Evolutionary conservation across 1,140 invertebrate species (phyloP).

Genomic region (Oreohelix idahoensis): DNA sequence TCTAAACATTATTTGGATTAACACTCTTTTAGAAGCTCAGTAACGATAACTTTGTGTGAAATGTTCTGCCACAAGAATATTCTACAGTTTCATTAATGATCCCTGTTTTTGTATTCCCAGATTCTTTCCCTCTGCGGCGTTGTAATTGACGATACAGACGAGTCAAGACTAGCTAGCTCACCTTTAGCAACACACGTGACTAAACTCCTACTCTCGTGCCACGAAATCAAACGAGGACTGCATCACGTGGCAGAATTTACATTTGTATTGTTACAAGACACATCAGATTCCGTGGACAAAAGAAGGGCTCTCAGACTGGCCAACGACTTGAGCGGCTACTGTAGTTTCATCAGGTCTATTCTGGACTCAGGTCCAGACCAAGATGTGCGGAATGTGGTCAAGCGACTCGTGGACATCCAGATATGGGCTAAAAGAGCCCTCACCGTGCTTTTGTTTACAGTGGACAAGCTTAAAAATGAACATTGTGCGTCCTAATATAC

Average conservation of each 20-base stretch:
- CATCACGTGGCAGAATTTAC: slow-evolving; percentile 37
- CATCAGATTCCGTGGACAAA: slow-evolving; percentile 13
- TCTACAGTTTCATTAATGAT: too few relatives aligned
- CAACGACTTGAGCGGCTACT: slow-evolving; percentile 21
- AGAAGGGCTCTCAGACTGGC: slow-evolving; percentile 14
- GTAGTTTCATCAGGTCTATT: slow-evolving; percentile 25
- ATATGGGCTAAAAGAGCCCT: slow-evolving; percentile 23
- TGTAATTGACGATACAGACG: not conserved
- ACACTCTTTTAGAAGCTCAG: too few relatives aligned
- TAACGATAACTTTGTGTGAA: too few relatives aligned
- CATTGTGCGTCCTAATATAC: too few relatives aligned
- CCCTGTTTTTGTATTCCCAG: not conserved
- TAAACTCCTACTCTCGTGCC: slow-evolving; percentile 1
- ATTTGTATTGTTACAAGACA: slow-evolving; percentile 25
- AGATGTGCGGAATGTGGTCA: not conserved
- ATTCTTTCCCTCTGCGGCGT: not conserved
- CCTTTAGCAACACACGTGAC: slow-evolving; percentile 14
- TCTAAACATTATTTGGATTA: too few relatives aligned
- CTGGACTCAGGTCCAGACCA: not conserved
- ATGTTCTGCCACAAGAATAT: too few relatives aligned
- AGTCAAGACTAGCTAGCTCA: not conserved
- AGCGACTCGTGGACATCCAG: slow-evolving; percentile 23
- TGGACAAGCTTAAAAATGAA: not conserved
- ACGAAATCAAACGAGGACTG: not conserved
- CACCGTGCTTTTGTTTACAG: not conserved